These are phyloP conservation scores for Zaprionus vittiger DNA, from an alignment of 1,140 invertebrate species.

Conservation along the genomic window DNA sequence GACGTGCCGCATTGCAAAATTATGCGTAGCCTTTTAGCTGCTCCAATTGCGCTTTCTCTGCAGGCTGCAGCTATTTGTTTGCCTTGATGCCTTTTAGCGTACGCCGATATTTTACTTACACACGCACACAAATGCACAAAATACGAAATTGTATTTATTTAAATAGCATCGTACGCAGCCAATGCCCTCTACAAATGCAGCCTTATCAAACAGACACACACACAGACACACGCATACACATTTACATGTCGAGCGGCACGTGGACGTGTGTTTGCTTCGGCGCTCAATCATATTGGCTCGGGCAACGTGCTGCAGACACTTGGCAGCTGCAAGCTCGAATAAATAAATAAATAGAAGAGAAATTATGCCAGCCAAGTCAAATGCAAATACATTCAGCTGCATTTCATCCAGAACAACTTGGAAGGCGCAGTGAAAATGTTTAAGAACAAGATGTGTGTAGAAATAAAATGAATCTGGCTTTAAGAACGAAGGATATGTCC, in stretches of 20 bases:
- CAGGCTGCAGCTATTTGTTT: conserved; percentile 59
- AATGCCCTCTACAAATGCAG: conserved; percentile 57
- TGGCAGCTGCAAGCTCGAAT: conserved; percentile 4
- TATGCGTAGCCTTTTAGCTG: conserved; percentile 64
- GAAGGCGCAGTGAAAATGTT: background rate
- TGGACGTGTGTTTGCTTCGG: conserved; percentile 48
- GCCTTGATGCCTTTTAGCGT: conserved; percentile 66
- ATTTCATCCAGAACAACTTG: background rate
- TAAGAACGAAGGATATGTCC: too few species aligned
- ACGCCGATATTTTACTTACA: conserved; percentile 48
- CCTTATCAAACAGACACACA: conserved; percentile 47
- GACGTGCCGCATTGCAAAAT: conserved; percentile 60
- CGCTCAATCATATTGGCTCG: conserved; percentile 73
- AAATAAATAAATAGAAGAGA: conserved; percentile 25
- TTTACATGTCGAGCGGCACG: conserved; percentile 51
- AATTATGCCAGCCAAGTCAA: conserved; percentile 33
- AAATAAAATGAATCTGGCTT: too few species aligned
- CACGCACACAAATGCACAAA: conserved; percentile 23
- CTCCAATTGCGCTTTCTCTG: conserved; percentile 28
- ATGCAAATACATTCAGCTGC: conserved; percentile 32
- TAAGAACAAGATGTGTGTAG: background rate
- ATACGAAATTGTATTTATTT: conserved; percentile 76
- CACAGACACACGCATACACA: background rate
- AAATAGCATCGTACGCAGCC: conserved; percentile 65
- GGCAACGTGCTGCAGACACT: conserved; percentile 41